phyloP scores from a whole-genome alignment of 2,888 invertebrate genomes.

The Eurytoma adleriae region DNA sequence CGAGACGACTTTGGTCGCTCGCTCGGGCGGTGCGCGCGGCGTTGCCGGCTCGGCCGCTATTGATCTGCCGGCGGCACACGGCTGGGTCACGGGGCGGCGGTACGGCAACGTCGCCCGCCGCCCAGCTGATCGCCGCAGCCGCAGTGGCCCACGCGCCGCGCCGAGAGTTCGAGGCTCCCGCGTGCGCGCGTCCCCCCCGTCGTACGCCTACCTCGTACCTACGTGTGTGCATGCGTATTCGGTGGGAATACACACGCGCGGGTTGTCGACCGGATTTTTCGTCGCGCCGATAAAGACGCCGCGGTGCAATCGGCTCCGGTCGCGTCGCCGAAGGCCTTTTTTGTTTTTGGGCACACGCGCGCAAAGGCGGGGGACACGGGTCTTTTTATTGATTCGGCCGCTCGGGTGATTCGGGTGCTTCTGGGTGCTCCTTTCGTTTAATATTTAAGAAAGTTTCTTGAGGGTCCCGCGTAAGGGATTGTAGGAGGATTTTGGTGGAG shows the following conservation, averaged over 20 bases:
- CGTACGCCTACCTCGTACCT: not conserved
- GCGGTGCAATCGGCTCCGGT: too few species aligned
- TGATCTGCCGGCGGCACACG: constrained; percentile 21
- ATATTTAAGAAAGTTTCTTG: too few species aligned
- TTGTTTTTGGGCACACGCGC: too few species aligned
- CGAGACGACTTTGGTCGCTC: not conserved
- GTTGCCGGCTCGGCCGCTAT: constrained; percentile 27
- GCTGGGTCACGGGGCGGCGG: constrained; percentile 6
- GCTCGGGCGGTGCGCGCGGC: not conserved
- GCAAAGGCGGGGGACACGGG: too few species aligned
- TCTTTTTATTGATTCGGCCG: too few species aligned
- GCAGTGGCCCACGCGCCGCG: not conserved
- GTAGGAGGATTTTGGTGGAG: too few species aligned
- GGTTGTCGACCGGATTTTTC: constrained; percentile 10
- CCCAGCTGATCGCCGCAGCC: constrained; percentile 36
- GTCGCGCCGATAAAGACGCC: not conserved
- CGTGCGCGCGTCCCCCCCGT: not conserved
- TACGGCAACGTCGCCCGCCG: constrained; percentile 31
- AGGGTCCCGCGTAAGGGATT: too few species aligned
- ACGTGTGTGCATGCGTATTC: not conserved
- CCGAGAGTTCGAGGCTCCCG: not conserved
- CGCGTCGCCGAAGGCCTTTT: too few species aligned
- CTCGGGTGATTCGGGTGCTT: too few species aligned
- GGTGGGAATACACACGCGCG: not conserved
- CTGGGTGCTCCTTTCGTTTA: too few species aligned